Conservation (phyloP, 1,140 invertebrate species). For the Oreohelix idahoensis region DNA sequence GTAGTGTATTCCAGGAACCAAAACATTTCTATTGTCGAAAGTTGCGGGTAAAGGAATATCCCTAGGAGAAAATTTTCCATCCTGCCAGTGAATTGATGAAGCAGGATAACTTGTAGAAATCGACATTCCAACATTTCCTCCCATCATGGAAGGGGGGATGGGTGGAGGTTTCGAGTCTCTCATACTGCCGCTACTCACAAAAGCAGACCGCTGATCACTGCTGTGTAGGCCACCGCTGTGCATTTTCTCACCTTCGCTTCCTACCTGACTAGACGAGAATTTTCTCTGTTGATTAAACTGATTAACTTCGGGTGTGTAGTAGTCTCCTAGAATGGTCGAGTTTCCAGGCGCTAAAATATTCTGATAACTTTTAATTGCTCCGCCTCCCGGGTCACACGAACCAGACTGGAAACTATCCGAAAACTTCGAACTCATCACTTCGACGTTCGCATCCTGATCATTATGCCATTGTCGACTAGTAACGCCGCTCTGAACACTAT, state of each 20-base stretch:
- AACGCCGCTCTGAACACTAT: not conserved
- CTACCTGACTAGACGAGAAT: not conserved
- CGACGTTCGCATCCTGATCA: not conserved
- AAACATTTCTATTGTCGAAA: constrained; percentile 40
- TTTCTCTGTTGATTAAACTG: not conserved
- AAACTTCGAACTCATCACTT: not conserved
- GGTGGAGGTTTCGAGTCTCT: constrained; percentile 37
- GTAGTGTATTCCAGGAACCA: constrained; percentile 41
- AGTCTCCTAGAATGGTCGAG: not conserved
- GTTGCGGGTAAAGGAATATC: constrained; percentile 15
- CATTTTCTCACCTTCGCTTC: constrained; percentile 2
- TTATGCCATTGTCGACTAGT: not conserved
- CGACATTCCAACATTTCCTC: constrained; percentile 6
- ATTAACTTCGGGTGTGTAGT: not conserved
- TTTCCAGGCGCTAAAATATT: not conserved
- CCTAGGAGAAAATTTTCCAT: constrained; percentile 32
- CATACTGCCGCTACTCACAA: constrained; percentile 26
- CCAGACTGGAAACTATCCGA: not conserved
- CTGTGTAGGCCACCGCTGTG: constrained; percentile 20
- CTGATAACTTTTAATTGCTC: not conserved
- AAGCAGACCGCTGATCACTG: constrained; percentile 31
- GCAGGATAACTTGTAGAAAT: constrained; percentile 24
- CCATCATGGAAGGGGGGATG: constrained; percentile 47
- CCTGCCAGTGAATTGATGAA: constrained; percentile 33
- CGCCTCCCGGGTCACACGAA: not conserved